Evolutionary conservation across 1,140 invertebrate genomes (phyloP).

Genomic region (Drosophila neocordata): DNA sequence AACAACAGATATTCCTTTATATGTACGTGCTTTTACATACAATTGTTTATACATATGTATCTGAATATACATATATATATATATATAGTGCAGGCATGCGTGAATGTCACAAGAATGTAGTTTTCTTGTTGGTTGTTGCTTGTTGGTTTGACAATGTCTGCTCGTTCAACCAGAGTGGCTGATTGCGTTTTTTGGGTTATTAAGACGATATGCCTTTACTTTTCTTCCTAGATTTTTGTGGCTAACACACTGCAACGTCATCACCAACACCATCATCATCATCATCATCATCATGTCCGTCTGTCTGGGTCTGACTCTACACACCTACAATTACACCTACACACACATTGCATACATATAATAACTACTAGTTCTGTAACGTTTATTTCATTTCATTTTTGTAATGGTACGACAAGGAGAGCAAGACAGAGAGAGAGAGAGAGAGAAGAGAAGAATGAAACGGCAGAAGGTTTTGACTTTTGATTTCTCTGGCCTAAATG

Average conservation of each 20-base stretch:
- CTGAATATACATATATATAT: neutral
- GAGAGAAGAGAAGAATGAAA: slow-evolving; percentile 8
- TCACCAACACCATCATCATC: slow-evolving; percentile 51
- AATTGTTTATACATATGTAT: slow-evolving; percentile 2
- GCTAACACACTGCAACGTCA: slow-evolving; percentile 40
- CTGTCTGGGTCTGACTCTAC: slow-evolving; percentile 6
- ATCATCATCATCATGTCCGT: slow-evolving; percentile 36
- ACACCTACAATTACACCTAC: slow-evolving; percentile 16
- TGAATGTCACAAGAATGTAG: slow-evolving; percentile 57
- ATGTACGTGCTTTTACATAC: slow-evolving; percentile 18
- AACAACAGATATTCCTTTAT: slow-evolving; percentile 53
- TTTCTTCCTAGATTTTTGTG: slow-evolving; percentile 16
- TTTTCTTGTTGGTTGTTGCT: slow-evolving; percentile 16
- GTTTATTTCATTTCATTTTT: slow-evolving; percentile 42
- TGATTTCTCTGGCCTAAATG: slow-evolving; percentile 75
- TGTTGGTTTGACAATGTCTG: slow-evolving; percentile 26
- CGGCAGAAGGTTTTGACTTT: slow-evolving; percentile 67
- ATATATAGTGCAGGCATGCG: slow-evolving; percentile 49
- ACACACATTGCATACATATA: slow-evolving; percentile 35
- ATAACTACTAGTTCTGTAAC: slow-evolving; percentile 64
- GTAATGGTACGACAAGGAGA: neutral
- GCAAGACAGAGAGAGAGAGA: slow-evolving; percentile 9
- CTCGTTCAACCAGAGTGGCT: slow-evolving; percentile 27
- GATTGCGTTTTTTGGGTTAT: slow-evolving; percentile 78
- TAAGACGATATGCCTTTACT: slow-evolving; percentile 65